A percentile compares a stretch with the other conserved stretches of the same genome.
Evolutionary conservation across 2,888 invertebrate genomes (phyloP).

Genomic region (Chironomus riparius): DNA sequence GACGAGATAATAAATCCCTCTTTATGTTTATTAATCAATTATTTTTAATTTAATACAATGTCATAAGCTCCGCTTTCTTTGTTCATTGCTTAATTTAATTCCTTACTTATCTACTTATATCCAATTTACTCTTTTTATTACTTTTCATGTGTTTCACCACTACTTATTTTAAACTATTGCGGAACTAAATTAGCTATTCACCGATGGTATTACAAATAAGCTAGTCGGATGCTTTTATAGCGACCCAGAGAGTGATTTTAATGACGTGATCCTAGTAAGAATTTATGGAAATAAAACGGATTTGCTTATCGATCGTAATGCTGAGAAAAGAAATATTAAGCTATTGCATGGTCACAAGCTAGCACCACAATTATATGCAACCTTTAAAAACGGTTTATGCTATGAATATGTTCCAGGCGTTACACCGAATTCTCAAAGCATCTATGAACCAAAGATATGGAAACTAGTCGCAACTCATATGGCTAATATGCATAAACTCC

Average conservation of each 20-base stretch:
- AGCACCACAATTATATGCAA: slow-evolving; percentile 80
- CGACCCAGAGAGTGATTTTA: slow-evolving; percentile 38
- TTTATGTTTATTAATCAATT: no score
- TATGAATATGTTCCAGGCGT: slow-evolving; percentile 81
- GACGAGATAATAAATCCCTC: no score
- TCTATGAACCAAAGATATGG: slow-evolving; percentile 57
- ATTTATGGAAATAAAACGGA: slow-evolving; percentile 93
- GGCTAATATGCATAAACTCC: slow-evolving; percentile 71
- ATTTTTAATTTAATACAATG: no score
- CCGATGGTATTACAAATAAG: slow-evolving; percentile 91
- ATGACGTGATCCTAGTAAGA: slow-evolving; percentile 71
- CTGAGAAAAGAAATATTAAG: slow-evolving; percentile 59
- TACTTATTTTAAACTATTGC: not conserved
- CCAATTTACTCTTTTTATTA: no score
- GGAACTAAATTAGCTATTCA: slow-evolving; percentile 59
- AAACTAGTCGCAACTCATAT: slow-evolving; percentile 68
- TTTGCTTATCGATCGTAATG: slow-evolving; percentile 77
- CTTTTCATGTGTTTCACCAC: not conserved
- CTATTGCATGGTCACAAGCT: slow-evolving; percentile 62
- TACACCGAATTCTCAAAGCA: slow-evolving; percentile 58
- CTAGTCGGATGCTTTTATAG: slow-evolving; percentile 65
- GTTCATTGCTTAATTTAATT: no score
- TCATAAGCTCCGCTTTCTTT: no score
- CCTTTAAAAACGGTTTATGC: slow-evolving; percentile 87
- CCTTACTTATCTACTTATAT: no score